Evolutionary conservation across 2,113 vertebrate genomes (phyloP).

Genomic region (Labeo catla): DNA sequence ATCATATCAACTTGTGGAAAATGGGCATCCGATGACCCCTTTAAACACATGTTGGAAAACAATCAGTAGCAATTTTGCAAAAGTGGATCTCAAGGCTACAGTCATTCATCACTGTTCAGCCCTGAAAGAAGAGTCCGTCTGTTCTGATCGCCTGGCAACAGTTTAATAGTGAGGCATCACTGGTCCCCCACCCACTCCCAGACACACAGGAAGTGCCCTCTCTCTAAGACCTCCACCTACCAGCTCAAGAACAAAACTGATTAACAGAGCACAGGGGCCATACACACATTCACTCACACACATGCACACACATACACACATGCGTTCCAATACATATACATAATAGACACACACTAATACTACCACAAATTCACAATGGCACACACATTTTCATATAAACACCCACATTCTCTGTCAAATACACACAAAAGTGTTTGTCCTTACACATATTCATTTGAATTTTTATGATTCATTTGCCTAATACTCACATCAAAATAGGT

Average conservation of each 20-base stretch:
- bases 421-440: neutral
- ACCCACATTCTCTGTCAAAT: neutral
- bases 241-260: neutral
- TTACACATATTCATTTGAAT: neutral
- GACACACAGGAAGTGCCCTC: conserved; percentile 22
- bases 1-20: no score
- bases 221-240: conserved; percentile 24
- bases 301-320: neutral
- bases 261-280: neutral
- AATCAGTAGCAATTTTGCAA: neutral
- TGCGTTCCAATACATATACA: neutral
- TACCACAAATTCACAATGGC: conserved; percentile 1
- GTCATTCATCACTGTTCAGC: neutral
- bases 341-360: neutral
- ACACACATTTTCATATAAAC: conserved; percentile 27
- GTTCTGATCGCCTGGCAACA: conserved; percentile 12
- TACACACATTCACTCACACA: conserved; percentile 6
- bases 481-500: conserved; percentile 96
- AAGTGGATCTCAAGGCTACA: conserved; percentile 13
- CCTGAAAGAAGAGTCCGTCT: neutral
- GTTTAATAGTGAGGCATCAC: conserved; percentile 24
- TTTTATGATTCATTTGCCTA: neutral
- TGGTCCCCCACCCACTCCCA: neutral
- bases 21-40: no score
- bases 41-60: neutral